These are phyloP conservation scores for Diacarnus erythraeanus DNA, from an alignment of 37 sponge, comb jelly and placozoan genomes.

Conservation along the genomic window DNA sequence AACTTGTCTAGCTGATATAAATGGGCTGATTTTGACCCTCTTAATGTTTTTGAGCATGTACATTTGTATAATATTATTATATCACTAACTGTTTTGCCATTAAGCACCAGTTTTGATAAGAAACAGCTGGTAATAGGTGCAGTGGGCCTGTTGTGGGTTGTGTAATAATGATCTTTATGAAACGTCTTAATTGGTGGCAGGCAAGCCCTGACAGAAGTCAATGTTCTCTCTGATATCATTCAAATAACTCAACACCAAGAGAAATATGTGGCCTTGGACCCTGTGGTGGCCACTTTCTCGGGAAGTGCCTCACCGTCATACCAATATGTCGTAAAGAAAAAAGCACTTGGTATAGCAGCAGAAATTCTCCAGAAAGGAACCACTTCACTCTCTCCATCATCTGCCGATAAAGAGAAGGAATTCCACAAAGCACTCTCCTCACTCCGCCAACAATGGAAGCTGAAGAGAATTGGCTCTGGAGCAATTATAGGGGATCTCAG, in stretches of 20 bases:
- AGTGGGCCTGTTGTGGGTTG: too few species aligned
- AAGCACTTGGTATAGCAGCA: conserved; percentile 67
- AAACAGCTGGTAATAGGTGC: too few species aligned
- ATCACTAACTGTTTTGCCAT: not conserved
- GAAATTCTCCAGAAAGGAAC: conserved; percentile 51
- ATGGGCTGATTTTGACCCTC: too few species aligned
- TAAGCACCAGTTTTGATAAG: too few species aligned
- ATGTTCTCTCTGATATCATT: conserved; percentile 67
- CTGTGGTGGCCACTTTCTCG: conserved; percentile 36
- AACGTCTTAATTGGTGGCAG: conserved; percentile 7
- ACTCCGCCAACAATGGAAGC: conserved; percentile 63
- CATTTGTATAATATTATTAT: too few species aligned
- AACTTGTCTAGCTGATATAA: too few species aligned
- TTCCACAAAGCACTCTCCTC: conserved; percentile 59
- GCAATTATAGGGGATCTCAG: conserved; percentile 66
- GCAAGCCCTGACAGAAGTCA: conserved; percentile 72
- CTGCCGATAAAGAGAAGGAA: conserved; percentile 33
- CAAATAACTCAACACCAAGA: conserved; percentile 58
- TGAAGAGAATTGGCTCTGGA: conserved; percentile 41
- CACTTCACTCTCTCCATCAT: conserved; percentile 25
- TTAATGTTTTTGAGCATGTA: too few species aligned
- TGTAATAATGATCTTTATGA: not conserved
- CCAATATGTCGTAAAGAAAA: conserved; percentile 67
- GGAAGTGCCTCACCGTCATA: conserved; percentile 21
- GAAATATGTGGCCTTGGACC: conserved; percentile 62